Percentiles rank a stretch among this genome's conserved stretches.
Conservation (phyloP, 2,797 vertebrate genomes). For the Esox lucius region DNA sequence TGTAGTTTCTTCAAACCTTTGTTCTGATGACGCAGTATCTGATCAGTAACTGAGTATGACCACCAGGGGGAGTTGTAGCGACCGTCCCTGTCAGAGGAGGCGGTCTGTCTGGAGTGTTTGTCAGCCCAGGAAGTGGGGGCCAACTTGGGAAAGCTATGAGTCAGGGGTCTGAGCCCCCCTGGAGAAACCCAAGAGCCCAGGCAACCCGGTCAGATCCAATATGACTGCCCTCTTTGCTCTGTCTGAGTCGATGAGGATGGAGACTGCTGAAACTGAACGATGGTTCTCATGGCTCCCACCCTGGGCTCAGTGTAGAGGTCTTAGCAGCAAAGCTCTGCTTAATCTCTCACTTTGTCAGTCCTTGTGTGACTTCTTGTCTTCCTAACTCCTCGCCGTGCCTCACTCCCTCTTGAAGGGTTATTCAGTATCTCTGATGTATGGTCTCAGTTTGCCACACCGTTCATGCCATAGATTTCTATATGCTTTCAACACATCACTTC, state of each 20-base stretch:
- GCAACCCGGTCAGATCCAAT: background rate
- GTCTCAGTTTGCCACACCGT: background rate
- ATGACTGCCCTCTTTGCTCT: background rate
- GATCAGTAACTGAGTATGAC: background rate
- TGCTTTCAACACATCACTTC: background rate
- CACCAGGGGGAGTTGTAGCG: conserved; percentile 22
- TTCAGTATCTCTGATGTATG: conserved; percentile 4
- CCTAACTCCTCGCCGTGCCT: conserved; percentile 11
- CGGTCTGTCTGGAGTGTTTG: background rate
- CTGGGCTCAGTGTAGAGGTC: conserved; percentile 3
- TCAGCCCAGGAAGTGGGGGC: background rate
- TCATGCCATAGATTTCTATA: background rate
- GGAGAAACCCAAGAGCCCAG: background rate
- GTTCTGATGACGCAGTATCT: background rate
- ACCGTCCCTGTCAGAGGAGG: background rate
- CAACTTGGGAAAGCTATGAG: background rate
- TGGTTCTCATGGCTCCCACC: background rate
- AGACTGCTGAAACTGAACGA: background rate
- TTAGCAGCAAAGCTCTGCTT: conserved; percentile 17
- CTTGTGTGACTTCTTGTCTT: conserved; percentile 8
- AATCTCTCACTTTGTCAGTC: conserved; percentile 22
- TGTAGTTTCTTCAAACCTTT: background rate
- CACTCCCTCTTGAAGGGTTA: background rate
- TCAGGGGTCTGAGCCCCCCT: background rate
- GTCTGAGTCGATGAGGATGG: background rate